Percentiles rank a stretch among this genome's conserved stretches.
phyloP scores from a whole-genome alignment of 2,888 invertebrate species.

The Anoplius nigerrimus region DNA sequence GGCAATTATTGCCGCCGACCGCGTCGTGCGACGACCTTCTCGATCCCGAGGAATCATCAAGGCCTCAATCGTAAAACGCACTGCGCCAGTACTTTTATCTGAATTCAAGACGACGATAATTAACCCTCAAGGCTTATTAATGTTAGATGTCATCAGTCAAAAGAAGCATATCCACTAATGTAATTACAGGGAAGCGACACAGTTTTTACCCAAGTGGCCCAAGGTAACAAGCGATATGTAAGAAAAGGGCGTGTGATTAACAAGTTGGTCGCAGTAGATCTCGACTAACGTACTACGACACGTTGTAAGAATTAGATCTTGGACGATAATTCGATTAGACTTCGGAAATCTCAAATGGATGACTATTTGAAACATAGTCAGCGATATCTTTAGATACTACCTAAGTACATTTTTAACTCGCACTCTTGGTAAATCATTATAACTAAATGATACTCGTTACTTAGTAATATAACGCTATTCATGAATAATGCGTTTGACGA shows the following conservation, averaged over 20 bases:
- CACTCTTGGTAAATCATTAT: background rate
- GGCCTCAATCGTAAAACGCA: slow-evolving; percentile 60
- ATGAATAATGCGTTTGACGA: background rate
- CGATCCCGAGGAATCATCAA: slow-evolving; percentile 71
- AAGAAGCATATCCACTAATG: slow-evolving; percentile 47
- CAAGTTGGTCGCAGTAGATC: too few relatives aligned
- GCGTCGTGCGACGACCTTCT: slow-evolving; percentile 72
- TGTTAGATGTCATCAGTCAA: slow-evolving; percentile 34
- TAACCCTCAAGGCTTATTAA: slow-evolving; percentile 25
- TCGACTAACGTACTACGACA: background rate
- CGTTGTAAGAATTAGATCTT: slow-evolving; percentile 1
- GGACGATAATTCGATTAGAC: slow-evolving; percentile 4
- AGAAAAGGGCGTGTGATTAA: too few relatives aligned
- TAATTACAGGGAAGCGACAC: slow-evolving; percentile 21
- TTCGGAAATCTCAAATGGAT: background rate
- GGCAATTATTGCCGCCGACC: slow-evolving; percentile 71
- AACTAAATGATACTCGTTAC: background rate
- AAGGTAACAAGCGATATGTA: too few relatives aligned
- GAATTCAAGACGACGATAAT: slow-evolving; percentile 17
- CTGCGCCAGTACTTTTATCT: slow-evolving; percentile 11
- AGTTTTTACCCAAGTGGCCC: too few relatives aligned
- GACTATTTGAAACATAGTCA: background rate
- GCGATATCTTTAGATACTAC: background rate
- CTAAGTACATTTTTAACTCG: slow-evolving; percentile 1
- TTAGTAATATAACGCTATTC: background rate